Evolutionary conservation across 2,113 vertebrate genomes (phyloP).

Genomic region (Garra rufa): DNA sequence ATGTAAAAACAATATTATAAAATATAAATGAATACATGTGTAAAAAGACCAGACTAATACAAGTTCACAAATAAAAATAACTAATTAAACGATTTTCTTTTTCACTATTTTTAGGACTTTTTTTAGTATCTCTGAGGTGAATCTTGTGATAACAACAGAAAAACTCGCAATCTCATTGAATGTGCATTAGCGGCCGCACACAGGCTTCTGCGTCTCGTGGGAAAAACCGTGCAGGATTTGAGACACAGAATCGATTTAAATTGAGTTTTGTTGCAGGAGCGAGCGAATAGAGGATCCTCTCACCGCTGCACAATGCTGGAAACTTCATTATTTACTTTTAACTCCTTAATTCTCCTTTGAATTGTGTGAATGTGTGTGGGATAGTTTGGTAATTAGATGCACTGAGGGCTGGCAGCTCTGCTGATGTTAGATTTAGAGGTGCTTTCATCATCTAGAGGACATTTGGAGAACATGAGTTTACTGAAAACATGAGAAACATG

Average conservation of each 20-base stretch:
- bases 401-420: background rate
- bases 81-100: background rate
- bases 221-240: slow-evolving; percentile 52
- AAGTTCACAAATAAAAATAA: too few relatives aligned
- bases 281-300: slow-evolving; percentile 61
- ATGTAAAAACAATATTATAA: too few relatives aligned
- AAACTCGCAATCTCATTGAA: background rate
- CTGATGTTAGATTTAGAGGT: background rate
- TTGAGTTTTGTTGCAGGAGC: slow-evolving; percentile 69
- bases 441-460: background rate
- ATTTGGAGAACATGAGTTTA: background rate
- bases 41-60: too few relatives aligned
- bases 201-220: background rate
- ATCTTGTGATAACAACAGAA: background rate
- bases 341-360: slow-evolving; percentile 18
- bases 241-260: slow-evolving; percentile 68
- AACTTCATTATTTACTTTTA: slow-evolving; percentile 72
- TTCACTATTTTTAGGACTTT: background rate
- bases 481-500: background rate
- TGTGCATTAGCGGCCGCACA: slow-evolving; percentile 18
- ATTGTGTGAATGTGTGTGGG: background rate
- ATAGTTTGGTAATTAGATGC: background rate
- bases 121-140: background rate
- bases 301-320: slow-evolving; percentile 61
- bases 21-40: too few relatives aligned